A percentile compares a stretch with the other conserved stretches of the same genome.
phyloP scores from a whole-genome alignment of 2,797 vertebrate genomes.

The Fistularia commersonii region DNA sequence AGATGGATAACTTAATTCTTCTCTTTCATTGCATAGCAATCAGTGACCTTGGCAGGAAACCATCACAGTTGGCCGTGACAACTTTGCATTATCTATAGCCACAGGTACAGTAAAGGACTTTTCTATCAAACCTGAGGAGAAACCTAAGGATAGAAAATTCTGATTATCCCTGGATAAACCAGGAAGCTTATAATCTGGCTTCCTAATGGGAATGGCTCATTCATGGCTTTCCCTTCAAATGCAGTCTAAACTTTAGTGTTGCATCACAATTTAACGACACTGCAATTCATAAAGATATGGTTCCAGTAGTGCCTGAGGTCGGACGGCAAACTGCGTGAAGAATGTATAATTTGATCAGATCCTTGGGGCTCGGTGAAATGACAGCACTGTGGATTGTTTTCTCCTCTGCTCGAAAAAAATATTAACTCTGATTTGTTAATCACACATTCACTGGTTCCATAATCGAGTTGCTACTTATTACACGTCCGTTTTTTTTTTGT shows the following conservation, averaged over 20 bases:
- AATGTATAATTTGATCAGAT: slow-evolving; percentile 34
- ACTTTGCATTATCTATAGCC: slow-evolving; percentile 35
- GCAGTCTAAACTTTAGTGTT: slow-evolving; percentile 32
- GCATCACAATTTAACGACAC: slow-evolving; percentile 41
- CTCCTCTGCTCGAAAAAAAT: slow-evolving; percentile 2
- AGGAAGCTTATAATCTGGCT: slow-evolving; percentile 45
- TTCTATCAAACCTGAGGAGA: slow-evolving; percentile 27
- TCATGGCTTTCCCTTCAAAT: slow-evolving; percentile 30
- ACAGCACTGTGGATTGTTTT: slow-evolving; percentile 9
- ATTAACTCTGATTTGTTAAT: slow-evolving; percentile 12
- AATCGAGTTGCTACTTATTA: no score
- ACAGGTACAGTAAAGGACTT: slow-evolving; percentile 56
- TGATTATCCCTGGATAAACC: slow-evolving; percentile 49
- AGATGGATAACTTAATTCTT: no score
- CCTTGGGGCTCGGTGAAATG: slow-evolving; percentile 10
- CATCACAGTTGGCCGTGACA: slow-evolving; percentile 17
- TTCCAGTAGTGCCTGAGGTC: slow-evolving; percentile 34
- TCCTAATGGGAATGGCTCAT: slow-evolving; percentile 31
- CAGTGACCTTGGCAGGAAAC: neutral
- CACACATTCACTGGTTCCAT: neutral
- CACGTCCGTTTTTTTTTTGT: no score
- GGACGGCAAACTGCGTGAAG: slow-evolving; percentile 16
- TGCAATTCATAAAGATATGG: slow-evolving; percentile 46
- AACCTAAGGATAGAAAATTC: slow-evolving; percentile 50
- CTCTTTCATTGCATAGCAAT: no score